Conservation (phyloP, 2,113 vertebrate genomes). For the Lathamus discolor region DNA sequence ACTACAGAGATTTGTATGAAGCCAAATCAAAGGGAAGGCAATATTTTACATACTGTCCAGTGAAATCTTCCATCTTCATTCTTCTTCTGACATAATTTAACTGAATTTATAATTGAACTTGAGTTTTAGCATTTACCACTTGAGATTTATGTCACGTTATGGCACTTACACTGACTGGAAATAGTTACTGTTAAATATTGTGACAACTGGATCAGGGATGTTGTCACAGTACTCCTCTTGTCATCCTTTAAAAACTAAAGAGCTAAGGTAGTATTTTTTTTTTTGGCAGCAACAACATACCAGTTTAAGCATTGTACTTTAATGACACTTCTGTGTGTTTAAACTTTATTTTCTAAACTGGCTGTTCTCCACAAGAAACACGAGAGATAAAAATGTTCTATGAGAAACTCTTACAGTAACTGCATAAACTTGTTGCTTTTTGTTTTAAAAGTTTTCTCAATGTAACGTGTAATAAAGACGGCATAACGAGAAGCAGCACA, state of each 20-base stretch:
- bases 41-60: not conserved
- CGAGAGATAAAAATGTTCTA: not conserved
- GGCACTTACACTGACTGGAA: not conserved
- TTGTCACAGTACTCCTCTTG: not conserved
- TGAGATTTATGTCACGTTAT: not conserved
- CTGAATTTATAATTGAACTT: not conserved
- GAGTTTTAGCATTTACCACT: not conserved
- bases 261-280: not conserved
- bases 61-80: not conserved
- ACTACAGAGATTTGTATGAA: not conserved
- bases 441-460: not conserved
- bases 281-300: not conserved
- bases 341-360: not conserved
- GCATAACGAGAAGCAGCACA: not conserved
- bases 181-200: not conserved
- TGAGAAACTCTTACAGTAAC: not conserved
- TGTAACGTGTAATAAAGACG: not conserved
- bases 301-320: not conserved
- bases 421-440: constrained; percentile 20
- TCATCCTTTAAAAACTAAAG: not conserved
- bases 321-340: not conserved
- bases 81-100: not conserved
- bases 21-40: too few relatives aligned
- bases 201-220: too few relatives aligned
- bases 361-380: not conserved